Percentiles rank a stretch among this genome's conserved stretches.
These are phyloP conservation scores for Aphelocoma californica DNA, from an alignment of 2,797 vertebrate species.

Conservation along the genomic window DNA sequence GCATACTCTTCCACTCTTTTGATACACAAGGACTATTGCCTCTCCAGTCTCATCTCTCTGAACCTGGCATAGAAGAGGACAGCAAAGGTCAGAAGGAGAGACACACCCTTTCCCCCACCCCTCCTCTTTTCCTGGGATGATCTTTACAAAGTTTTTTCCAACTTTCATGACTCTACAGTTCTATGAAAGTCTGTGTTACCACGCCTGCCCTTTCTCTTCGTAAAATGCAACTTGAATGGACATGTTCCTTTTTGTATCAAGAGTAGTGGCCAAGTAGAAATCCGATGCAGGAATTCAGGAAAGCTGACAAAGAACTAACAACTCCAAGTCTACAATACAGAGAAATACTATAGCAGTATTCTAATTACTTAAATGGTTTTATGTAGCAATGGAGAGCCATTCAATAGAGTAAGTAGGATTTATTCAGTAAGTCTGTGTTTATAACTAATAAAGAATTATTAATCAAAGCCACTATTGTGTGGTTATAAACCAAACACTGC, in stretches of 20 bases:
- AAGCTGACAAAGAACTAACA: not conserved
- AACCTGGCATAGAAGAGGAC: not conserved
- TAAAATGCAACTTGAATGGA: not conserved
- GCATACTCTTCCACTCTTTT: not conserved
- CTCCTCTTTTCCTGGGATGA: not conserved
- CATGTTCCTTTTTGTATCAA: not conserved
- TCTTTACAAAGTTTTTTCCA: not conserved
- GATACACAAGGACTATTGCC: not conserved
- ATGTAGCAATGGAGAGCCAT: not conserved
- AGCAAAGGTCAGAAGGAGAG: not conserved
- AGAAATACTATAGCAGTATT: conserved; percentile 25
- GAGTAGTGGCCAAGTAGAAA: not conserved
- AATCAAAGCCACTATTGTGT: conserved; percentile 60
- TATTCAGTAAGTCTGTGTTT: conserved; percentile 34
- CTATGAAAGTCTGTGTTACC: not conserved
- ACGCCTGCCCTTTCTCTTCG: not conserved
- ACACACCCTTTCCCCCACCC: not conserved
- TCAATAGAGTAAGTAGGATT: conserved; percentile 42
- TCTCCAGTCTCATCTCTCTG: not conserved
- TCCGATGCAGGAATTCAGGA: not conserved
- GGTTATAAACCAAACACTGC: not conserved
- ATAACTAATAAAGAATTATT: conserved; percentile 50
- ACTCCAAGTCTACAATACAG: not conserved
- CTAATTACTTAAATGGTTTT: conserved; percentile 50
- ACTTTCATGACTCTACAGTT: not conserved